phyloP scores from a whole-genome alignment of 2,888 invertebrate genomes.

The Trypoxylon attenuatum region DNA sequence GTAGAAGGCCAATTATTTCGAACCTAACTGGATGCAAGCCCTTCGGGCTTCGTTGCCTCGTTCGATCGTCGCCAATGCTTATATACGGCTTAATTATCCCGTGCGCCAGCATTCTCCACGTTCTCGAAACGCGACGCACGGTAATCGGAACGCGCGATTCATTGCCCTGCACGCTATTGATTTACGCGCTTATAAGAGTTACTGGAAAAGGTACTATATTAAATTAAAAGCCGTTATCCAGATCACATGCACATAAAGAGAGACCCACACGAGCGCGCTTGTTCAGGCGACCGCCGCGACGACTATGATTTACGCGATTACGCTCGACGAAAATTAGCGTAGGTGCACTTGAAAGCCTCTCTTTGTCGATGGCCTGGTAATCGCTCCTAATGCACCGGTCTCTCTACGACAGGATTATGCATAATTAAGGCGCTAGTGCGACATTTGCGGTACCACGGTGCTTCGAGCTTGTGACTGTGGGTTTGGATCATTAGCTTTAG shows the following conservation, averaged over 20 bases:
- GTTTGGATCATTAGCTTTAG: no score
- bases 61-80: slow-evolving; percentile 17
- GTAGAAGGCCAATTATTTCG: no score
- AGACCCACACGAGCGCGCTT: no score
- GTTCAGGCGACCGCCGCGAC: background rate
- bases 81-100: slow-evolving; percentile 39
- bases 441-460: slow-evolving; percentile 10
- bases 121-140: slow-evolving; percentile 13
- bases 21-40: slow-evolving; percentile 1
- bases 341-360: slow-evolving; percentile 16
- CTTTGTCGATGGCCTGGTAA: slow-evolving; percentile 13
- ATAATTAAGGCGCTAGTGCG: slow-evolving; percentile 25
- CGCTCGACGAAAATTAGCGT: slow-evolving; percentile 35
- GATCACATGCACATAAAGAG: no score
- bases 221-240: slow-evolving; percentile 45
- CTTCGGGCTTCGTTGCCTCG: slow-evolving; percentile 21
- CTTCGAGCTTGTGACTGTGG: no score
- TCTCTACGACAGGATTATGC: slow-evolving; percentile 11
- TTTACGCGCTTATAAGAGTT: slow-evolving; percentile 29
- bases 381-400: slow-evolving; percentile 11
- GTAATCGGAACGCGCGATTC: slow-evolving; percentile 41
- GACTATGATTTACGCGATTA: slow-evolving; percentile 24
- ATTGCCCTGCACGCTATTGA: slow-evolving; percentile 29
- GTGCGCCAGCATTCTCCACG: slow-evolving; percentile 15
- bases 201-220: slow-evolving; percentile 42